Conservation (phyloP, 2,888 invertebrate genomes). For the Branchipolynoe longqiensis region DNA sequence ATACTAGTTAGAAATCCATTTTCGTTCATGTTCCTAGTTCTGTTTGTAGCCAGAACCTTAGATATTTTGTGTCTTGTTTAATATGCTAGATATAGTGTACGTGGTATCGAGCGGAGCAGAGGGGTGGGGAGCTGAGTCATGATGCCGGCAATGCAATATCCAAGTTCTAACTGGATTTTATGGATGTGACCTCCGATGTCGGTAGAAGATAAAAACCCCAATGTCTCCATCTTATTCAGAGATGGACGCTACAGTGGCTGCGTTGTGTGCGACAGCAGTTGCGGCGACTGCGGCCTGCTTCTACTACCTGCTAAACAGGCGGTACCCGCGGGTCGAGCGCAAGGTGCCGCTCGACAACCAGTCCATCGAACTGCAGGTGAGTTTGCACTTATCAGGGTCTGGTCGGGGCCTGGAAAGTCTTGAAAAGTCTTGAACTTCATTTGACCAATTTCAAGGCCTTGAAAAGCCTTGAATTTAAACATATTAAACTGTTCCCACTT, state of each 20-base stretch:
- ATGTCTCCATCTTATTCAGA: background rate
- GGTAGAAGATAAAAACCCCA: no score
- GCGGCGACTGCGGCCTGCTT: conserved; percentile 9
- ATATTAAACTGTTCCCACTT: no score
- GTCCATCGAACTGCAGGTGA: conserved; percentile 63
- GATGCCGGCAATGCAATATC: background rate
- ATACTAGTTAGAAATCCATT: background rate
- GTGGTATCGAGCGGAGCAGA: no score
- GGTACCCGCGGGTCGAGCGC: conserved; percentile 29
- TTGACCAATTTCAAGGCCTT: no score
- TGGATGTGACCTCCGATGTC: background rate
- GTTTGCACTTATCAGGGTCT: no score
- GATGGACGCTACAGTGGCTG: background rate
- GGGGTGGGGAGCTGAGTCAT: no score
- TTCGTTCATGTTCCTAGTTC: background rate
- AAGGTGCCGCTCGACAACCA: conserved; percentile 59
- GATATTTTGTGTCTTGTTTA: no score
- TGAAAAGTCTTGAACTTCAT: no score
- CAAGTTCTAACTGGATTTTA: background rate
- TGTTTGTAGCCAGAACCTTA: background rate
- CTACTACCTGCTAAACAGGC: conserved; percentile 18
- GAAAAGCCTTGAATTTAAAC: no score
- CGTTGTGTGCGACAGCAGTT: conserved; percentile 5
- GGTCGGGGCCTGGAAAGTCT: no score
- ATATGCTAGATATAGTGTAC: no score